Evolutionary conservation across 1,140 invertebrate genomes (phyloP), one percentile per base, ranked within the genome.

Genomic region (Pseudomyrmex concolor): DNA sequence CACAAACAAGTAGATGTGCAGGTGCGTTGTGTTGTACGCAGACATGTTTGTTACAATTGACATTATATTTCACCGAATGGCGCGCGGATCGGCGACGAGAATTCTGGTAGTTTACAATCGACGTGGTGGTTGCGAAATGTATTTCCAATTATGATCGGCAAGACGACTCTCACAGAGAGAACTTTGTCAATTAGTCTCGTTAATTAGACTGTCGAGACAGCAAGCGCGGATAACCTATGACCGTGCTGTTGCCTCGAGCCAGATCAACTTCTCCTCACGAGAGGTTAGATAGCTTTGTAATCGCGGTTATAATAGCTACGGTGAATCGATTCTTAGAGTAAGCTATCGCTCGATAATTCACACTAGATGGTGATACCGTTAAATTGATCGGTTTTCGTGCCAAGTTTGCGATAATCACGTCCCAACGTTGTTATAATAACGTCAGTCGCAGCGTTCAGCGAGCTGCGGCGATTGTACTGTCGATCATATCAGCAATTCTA

Each of bases 121-220:
- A 63, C 54, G 57, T 34, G 43, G 57, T 34, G 43, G 7, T 48
- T 12, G 12, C 55, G 51, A 73, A 86, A 83, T 68, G 67, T 86
- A 84, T 73, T 84, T 84, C 51, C 62, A 83, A 80, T 87, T 87
- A 83, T 83, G 59, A 64, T 54, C 60, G 86, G 64, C 62, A 80
- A 84, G 85, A 87, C 83, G 70, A 76, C 63, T 60, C 48, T 87
- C 71, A 71, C 71, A 85, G 62, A 43, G 62, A 43, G 83, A 87
- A 88, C 87, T 88, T 88, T 85, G 78, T 85, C 87, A 88, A 88
- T 88, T 88, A 88, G 83, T 82, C 77, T 60, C 73, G 86, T 85
- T 88, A 88, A 88, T 88, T 88, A 88, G 86, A 83, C 83, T 63
- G 68, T 74, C 86, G 77, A 77, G 77, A 82, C 64, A 70, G 83